phyloP scores from a whole-genome alignment of 2,888 invertebrate genomes.

The Masnerella sp. region DNA sequence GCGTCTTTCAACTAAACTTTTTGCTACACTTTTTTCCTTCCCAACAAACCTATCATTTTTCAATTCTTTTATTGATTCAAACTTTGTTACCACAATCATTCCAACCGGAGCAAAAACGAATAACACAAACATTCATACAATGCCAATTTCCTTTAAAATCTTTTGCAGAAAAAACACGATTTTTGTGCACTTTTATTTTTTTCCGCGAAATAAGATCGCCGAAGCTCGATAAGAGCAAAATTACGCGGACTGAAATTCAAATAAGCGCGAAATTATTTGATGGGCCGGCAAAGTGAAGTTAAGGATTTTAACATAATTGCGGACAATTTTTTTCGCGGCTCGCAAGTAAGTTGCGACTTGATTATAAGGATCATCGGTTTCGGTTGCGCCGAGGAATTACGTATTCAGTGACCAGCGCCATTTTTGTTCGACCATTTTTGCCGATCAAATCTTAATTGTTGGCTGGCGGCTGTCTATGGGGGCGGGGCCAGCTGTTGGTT shows the following conservation, averaged over 20 bases:
- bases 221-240: background rate
- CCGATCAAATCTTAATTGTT: slow-evolving; percentile 78
- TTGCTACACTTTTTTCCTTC: too few species aligned
- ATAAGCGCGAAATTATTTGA: slow-evolving; percentile 13
- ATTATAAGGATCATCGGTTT: slow-evolving; percentile 56
- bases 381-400: slow-evolving; percentile 68
- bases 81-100: too few species aligned
- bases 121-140: too few species aligned
- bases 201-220: too few species aligned
- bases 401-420: slow-evolving; percentile 76
- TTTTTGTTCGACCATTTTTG: slow-evolving; percentile 78
- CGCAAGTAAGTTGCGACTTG: slow-evolving; percentile 20
- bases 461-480: slow-evolving; percentile 78
- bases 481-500: slow-evolving; percentile 76
- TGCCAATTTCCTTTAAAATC: too few species aligned
- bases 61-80: too few species aligned
- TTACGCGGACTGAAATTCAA: slow-evolving; percentile 17
- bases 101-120: too few species aligned
- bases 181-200: too few species aligned
- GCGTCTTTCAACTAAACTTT: too few species aligned
- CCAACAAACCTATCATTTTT: too few species aligned
- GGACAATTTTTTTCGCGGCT: slow-evolving; percentile 9
- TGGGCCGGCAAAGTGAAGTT: slow-evolving; percentile 20
- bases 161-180: too few species aligned
- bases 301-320: slow-evolving; percentile 26